A percentile compares a stretch with the other conserved stretches of the same genome.
Conservation (phyloP, 1,140 invertebrate species). For the Drosophila lowei region DNA sequence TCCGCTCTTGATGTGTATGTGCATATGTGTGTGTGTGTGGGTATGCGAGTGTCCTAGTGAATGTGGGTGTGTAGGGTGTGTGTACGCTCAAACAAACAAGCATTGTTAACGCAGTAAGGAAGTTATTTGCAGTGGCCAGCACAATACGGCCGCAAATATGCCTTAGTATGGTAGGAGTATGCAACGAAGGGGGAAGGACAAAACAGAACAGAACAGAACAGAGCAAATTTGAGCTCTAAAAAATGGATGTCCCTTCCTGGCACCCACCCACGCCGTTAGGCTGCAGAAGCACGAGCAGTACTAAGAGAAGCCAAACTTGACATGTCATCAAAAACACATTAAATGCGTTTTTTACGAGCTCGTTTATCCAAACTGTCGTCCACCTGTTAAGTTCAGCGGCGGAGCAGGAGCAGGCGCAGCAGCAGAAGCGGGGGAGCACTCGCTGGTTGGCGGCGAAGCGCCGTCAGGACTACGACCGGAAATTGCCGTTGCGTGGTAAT, state of each 20-base stretch:
- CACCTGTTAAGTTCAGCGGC: slow-evolving; percentile 60
- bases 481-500: slow-evolving; percentile 68
- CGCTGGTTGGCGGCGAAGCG: slow-evolving; percentile 13
- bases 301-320: slow-evolving; percentile 50
- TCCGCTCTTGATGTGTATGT: slow-evolving; percentile 25
- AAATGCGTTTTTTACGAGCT: slow-evolving; percentile 79
- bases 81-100: slow-evolving; percentile 58
- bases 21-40: slow-evolving; percentile 4
- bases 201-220: slow-evolving; percentile 19
- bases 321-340: slow-evolving; percentile 82
- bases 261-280: slow-evolving; percentile 42
- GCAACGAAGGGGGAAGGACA: not conserved
- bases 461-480: slow-evolving; percentile 43
- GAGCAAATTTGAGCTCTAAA: slow-evolving; percentile 61
- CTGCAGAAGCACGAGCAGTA: slow-evolving; percentile 1
- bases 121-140: slow-evolving; percentile 60
- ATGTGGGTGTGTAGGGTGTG: slow-evolving; percentile 15
- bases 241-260: slow-evolving; percentile 23
- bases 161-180: slow-evolving; percentile 1
- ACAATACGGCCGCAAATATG: slow-evolving; percentile 46
- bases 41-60: slow-evolving; percentile 5
- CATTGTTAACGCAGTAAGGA: slow-evolving; percentile 62
- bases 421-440: slow-evolving; percentile 2
- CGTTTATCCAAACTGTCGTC: slow-evolving; percentile 75
- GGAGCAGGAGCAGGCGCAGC: not conserved